A percentile compares a stretch with the other conserved stretches of the same genome.
These are phyloP conservation scores for Uloborus diversus DNA, from an alignment of 1,140 invertebrate species.

Conservation along the genomic window DNA sequence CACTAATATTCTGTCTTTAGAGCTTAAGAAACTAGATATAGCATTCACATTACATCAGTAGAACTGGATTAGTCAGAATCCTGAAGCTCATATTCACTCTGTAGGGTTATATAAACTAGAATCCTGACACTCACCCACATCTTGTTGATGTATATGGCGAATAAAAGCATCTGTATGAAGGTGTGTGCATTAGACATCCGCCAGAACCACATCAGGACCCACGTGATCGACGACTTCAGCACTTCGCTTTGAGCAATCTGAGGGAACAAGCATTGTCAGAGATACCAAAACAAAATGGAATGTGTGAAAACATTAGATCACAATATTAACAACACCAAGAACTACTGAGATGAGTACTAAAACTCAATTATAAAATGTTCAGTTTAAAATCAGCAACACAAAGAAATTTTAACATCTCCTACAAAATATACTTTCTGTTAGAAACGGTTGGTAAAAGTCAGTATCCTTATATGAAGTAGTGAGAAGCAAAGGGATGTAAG, in stretches of 20 bases:
- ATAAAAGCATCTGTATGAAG: slow-evolving; percentile 76
- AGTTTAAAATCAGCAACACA: too few species aligned
- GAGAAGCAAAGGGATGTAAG: too few species aligned
- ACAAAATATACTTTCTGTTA: too few species aligned
- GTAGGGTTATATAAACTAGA: background rate
- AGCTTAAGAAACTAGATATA: background rate
- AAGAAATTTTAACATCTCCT: too few species aligned
- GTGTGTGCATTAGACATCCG: slow-evolving; percentile 82
- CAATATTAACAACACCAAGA: too few species aligned
- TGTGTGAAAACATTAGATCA: background rate
- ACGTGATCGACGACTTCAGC: slow-evolving; percentile 74
- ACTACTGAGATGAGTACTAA: too few species aligned
- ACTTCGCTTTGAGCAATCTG: slow-evolving; percentile 66
- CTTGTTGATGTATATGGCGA: slow-evolving; percentile 83
- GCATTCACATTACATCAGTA: background rate
- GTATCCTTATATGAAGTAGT: too few species aligned
- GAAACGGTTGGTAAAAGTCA: too few species aligned
- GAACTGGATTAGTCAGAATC: background rate
- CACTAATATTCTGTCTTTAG: background rate
- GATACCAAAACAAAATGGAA: background rate
- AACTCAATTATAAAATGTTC: too few species aligned
- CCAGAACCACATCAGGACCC: slow-evolving; percentile 78
- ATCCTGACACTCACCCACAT: slow-evolving; percentile 56
- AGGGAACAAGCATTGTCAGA: background rate
- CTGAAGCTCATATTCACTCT: background rate